Conservation (phyloP, 2,888 invertebrate species). For the Agrilus biguttatus region DNA sequence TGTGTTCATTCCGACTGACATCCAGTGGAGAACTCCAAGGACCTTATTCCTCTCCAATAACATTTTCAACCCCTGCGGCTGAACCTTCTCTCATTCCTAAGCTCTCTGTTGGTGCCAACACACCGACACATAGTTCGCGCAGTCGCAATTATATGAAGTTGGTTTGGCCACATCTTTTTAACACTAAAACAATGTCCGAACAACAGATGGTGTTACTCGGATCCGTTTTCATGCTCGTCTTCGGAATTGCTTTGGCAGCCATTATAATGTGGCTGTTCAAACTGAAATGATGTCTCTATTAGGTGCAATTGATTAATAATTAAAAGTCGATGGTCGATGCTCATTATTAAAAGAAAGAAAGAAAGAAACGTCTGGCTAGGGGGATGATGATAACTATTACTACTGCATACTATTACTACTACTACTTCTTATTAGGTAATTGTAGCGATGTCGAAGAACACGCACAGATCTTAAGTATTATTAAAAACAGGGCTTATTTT, state of each 20-base stretch:
- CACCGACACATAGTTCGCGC: conserved; percentile 15
- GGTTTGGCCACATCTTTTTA: conserved; percentile 9
- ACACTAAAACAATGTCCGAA: conserved; percentile 33
- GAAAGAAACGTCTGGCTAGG: conserved; percentile 1
- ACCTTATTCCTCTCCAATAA: conserved; percentile 52
- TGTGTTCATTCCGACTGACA: conserved; percentile 58
- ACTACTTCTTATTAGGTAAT: too few species aligned
- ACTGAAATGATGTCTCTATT: conserved; percentile 9
- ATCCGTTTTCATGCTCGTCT: conserved; percentile 29
- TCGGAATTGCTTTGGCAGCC: conserved; percentile 24
- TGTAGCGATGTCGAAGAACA: conserved; percentile 8
- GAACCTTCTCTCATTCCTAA: conserved; percentile 29
- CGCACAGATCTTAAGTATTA: conserved; percentile 25
- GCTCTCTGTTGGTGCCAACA: conserved; percentile 17
- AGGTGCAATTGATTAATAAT: conserved; percentile 17
- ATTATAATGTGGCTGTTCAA: conserved; percentile 15
- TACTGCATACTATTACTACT: too few species aligned
- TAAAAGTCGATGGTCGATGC: conserved; percentile 10
- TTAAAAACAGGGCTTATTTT: conserved; percentile 28
- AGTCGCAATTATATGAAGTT: conserved; percentile 10
- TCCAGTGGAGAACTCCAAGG: conserved; percentile 47
- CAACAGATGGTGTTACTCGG: conserved; percentile 39
- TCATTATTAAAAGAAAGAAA: conserved; percentile 9
- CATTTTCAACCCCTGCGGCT: conserved; percentile 37
- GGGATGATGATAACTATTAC: too few species aligned